Conservation (phyloP, 2,888 invertebrate species). For the Odontomyia ornata region DNA sequence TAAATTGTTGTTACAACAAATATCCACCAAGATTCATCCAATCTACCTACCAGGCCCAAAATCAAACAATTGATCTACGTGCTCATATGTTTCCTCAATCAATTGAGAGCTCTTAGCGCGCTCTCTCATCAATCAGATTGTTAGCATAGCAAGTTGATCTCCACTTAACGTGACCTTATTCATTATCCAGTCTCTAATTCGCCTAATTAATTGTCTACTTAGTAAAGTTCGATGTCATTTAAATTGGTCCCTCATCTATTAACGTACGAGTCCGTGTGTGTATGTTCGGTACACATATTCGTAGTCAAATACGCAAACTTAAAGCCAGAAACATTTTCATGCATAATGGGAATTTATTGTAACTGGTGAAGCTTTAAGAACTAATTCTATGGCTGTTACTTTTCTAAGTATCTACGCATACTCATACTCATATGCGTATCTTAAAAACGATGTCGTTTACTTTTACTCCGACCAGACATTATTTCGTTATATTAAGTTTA, state of each 20-base stretch:
- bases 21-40: no score
- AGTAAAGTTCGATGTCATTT: constrained; percentile 5
- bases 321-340: no score
- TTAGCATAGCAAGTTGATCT: constrained; percentile 13
- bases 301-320: no score
- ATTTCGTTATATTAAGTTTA: neutral
- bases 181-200: neutral
- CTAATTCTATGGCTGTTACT: neutral
- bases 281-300: no score
- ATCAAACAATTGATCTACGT: neutral
- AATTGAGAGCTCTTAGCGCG: neutral
- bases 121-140: constrained; percentile 5
- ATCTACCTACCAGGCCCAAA: no score
- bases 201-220: constrained; percentile 16
- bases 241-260: constrained; percentile 11
- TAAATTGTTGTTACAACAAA: no score
- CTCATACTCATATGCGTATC: neutral
- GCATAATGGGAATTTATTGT: neutral
- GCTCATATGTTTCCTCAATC: neutral
- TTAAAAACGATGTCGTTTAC: no score
- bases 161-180: constrained; percentile 18
- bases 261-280: neutral
- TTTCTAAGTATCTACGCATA: neutral
- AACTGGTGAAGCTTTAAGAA: neutral
- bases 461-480: no score